Conservation (phyloP, 2,797 vertebrate genomes). For the Melopsittacus undulatus region DNA sequence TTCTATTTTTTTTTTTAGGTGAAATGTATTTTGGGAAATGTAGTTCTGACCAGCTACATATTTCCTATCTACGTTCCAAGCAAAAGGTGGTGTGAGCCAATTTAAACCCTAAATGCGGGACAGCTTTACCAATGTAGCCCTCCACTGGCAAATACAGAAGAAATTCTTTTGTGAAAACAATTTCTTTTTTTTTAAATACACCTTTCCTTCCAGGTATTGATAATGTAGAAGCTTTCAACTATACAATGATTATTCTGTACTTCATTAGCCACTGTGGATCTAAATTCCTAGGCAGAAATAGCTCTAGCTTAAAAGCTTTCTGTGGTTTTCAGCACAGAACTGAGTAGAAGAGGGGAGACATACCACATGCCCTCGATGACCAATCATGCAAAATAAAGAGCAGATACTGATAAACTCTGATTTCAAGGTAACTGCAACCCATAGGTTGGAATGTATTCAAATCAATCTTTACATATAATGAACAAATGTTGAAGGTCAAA, state of each 20-base stretch:
- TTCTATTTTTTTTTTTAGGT: not conserved
- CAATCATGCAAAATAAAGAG: conserved; percentile 20
- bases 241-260: not conserved
- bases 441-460: not conserved
- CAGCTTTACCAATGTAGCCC: not conserved
- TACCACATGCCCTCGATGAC: not conserved
- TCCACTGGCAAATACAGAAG: not conserved
- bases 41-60: not conserved
- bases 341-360: not conserved
- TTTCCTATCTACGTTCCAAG: not conserved
- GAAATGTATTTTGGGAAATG: not conserved
- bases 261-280: not conserved
- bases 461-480: not conserved
- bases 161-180: not conserved
- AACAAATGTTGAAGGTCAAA: conserved; percentile 35
- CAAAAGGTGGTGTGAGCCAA: not conserved
- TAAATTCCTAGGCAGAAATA: not conserved
- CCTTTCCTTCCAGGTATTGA: not conserved
- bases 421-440: not conserved
- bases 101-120: not conserved
- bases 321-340: conserved; percentile 21
- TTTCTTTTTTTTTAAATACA: not conserved
- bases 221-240: not conserved
- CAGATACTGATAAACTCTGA: conserved; percentile 12
- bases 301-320: conserved; percentile 21